phyloP scores from a whole-genome alignment of 2,797 vertebrate genomes.

The Tapera naevia region DNA sequence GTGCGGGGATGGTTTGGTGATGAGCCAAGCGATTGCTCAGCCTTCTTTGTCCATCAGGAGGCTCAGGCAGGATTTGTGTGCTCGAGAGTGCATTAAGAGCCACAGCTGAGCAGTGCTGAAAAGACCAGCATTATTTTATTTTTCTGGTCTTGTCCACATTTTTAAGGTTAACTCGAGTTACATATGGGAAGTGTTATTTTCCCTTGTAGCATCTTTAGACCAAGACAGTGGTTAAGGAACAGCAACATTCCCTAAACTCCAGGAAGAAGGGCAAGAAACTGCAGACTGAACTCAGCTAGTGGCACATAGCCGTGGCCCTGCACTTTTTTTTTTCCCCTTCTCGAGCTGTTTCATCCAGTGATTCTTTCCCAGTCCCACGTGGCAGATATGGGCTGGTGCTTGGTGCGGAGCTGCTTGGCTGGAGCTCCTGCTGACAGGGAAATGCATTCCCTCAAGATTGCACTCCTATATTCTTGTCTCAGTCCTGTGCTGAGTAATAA shows the following conservation, averaged over 20 bases:
- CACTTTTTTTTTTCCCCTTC: no score
- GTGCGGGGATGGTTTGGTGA: not conserved
- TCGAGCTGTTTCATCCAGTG: not conserved
- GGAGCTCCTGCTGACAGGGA: accelerated
- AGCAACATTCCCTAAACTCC: not conserved
- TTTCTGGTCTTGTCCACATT: not conserved
- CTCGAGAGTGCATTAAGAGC: not conserved
- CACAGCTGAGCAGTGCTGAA: not conserved
- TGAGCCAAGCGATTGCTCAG: accelerated
- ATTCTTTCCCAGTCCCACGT: accelerated
- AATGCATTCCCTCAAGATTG: accelerated
- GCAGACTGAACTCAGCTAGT: accelerated
- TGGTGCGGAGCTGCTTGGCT: accelerated
- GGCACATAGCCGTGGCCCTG: not conserved
- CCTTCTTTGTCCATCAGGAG: not conserved
- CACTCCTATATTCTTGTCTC: not conserved
- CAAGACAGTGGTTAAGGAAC: not conserved
- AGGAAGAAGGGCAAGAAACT: not conserved
- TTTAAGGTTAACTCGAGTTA: not conserved
- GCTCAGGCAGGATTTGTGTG: not conserved
- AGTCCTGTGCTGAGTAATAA: not conserved
- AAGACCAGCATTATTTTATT: not conserved
- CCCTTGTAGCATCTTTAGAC: not conserved
- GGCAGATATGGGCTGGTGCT: not conserved
- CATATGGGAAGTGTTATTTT: accelerated